Evolutionary conservation across 2,113 vertebrate species (phyloP), one percentile per base, ranked within the genome.

Genomic region (Picathartes gymnocephalus): DNA sequence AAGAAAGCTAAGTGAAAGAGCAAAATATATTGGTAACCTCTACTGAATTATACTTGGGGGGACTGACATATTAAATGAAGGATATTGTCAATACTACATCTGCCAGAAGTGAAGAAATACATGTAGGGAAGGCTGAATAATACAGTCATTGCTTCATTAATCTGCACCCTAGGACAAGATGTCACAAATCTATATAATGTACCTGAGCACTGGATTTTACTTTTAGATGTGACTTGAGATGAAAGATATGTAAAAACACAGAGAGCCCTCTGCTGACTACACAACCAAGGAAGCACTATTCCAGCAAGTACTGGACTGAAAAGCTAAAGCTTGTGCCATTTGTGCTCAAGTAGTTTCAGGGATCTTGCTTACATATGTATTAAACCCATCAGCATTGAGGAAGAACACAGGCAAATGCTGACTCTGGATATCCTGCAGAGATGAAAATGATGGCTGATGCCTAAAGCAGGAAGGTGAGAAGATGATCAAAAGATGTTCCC

Each of bases 71-170:
- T 80, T 92, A 92, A 90, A 92, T 77, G 62, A 86, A 96, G 68
- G 44, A 66, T 91, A 88, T 90, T 90, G 80, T 90, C 68, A 88
- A 80, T 82, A 96, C 53, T 80, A 92, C 30, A 73, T 77, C 71
- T 96, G 94, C 48, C 95, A 96, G 79, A 90, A 40, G 33, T 37
- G 64, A 95, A 96, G 71, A 91, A 96, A 94, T 95, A 91, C 81
- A 51, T 40, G n/a, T 42, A 80, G 15, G 53, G 51, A 18, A 90
- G 50, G 40, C 45, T 91, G 81, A 68, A 91, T 90, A 96, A 96
- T 86, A 86, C 66, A 69, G 44, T 48, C 78, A 82, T 83, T 88
- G 37, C 66, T 90, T 91, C 88, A 94, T 95, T 89, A 94, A 95
- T 94, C 87, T 80, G 81, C 54, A 92, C 68, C 47, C 62, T 66